Conservation (phyloP, 2,113 vertebrate species). For the Cyanistes caeruleus region DNA sequence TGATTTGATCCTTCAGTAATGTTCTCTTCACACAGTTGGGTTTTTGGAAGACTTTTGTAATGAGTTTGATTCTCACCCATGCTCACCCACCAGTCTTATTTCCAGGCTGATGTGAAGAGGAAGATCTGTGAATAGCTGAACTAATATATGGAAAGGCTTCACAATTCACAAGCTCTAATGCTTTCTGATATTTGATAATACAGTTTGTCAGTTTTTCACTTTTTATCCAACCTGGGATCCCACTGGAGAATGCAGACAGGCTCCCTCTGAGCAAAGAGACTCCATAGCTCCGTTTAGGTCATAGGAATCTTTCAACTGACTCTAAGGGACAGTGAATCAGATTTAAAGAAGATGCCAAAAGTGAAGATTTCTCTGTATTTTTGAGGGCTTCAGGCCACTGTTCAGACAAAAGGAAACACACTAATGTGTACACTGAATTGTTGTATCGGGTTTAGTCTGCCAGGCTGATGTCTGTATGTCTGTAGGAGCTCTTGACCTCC, state of each 20-base stretch:
- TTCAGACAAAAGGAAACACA: not conserved
- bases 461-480: not conserved
- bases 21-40: not conserved
- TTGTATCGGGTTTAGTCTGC: not conserved
- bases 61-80: not conserved
- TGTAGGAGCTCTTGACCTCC: not conserved
- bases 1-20: not conserved
- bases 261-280: not conserved
- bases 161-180: slow-evolving; percentile 12
- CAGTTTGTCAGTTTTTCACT: slow-evolving; percentile 7
- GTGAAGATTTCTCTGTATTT: not conserved
- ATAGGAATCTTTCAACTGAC: slow-evolving; percentile 27
- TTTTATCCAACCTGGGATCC: not conserved
- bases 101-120: not conserved
- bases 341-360: not conserved
- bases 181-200: slow-evolving; percentile 11
- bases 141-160: not conserved
- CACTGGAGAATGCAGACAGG: not conserved
- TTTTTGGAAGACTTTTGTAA: not conserved
- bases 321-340: not conserved
- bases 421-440: not conserved
- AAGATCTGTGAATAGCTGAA: slow-evolving; percentile 13
- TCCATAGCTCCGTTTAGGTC: not conserved
- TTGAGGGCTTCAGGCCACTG: not conserved
- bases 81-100: slow-evolving; percentile 16